phyloP scores from a whole-genome alignment of 2,797 vertebrate genomes.

The Onychomys leucogaster region DNA sequence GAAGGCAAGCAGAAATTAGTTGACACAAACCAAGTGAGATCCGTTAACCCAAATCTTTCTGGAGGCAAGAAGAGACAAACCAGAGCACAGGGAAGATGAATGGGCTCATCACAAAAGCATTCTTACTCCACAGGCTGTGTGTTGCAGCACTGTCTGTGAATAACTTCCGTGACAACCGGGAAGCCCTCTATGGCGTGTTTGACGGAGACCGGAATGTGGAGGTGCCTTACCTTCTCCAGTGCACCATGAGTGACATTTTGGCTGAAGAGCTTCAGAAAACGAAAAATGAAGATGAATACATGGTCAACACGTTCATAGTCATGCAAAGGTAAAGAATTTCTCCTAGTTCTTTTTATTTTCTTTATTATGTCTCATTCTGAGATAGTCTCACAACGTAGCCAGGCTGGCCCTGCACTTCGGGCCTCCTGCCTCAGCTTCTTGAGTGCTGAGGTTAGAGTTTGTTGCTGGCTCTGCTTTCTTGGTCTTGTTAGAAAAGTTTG shows the following conservation, averaged over 20 bases:
- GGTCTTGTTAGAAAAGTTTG: not conserved
- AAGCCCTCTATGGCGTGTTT: constrained; percentile 98
- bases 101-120: not conserved
- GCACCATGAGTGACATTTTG: constrained; percentile 98
- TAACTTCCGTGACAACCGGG: constrained; percentile 95
- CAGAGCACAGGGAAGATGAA: not conserved
- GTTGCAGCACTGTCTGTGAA: constrained; percentile 97
- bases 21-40: not conserved
- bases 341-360: not conserved
- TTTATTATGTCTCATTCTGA: not conserved
- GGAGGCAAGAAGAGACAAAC: not conserved
- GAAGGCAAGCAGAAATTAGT: not conserved
- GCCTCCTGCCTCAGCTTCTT: not conserved
- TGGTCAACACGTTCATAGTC: constrained; percentile 98
- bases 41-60: not conserved
- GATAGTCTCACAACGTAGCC: not conserved
- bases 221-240: constrained; percentile 97
- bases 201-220: constrained; percentile 98
- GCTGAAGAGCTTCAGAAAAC: constrained; percentile 97
- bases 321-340: constrained; percentile 93
- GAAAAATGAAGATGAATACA: constrained; percentile 96
- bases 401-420: not conserved
- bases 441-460: not conserved
- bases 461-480: not conserved
- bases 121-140: constrained; percentile 90